Evolutionary conservation across 2,113 vertebrate genomes (phyloP).

Genomic region (Myrmecophaga tridactyla): DNA sequence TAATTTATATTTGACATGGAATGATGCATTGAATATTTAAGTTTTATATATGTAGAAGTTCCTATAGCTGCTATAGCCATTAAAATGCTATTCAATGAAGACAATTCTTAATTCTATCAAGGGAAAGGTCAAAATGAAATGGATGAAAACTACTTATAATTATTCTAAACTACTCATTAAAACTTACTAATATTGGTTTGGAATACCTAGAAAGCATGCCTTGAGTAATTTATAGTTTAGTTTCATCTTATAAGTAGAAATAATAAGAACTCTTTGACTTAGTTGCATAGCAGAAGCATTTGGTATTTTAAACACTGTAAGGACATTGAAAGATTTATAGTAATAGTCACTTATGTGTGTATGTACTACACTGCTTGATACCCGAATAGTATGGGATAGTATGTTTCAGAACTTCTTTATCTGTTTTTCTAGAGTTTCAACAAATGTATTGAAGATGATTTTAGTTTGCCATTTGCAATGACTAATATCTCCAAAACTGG

Average conservation of each 20-base stretch:
- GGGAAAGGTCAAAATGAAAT: neutral
- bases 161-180: neutral
- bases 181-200: neutral
- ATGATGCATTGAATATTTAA: neutral
- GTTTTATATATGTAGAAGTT: neutral
- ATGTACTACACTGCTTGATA: neutral
- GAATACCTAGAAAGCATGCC: slow-evolving; percentile 30
- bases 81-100: slow-evolving; percentile 28
- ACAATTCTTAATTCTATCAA: neutral
- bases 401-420: slow-evolving; percentile 48
- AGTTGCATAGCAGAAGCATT: neutral
- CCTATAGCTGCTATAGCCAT: neutral
- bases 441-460: slow-evolving; percentile 77
- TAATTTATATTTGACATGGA: neutral
- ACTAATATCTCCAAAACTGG: slow-evolving; percentile 55
- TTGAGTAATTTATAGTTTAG: slow-evolving; percentile 32
- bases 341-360: slow-evolving; percentile 20
- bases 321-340: neutral
- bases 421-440: slow-evolving; percentile 78
- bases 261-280: slow-evolving; percentile 3
- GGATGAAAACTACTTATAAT: slow-evolving; percentile 11
- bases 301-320: slow-evolving; percentile 24
- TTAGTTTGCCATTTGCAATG: slow-evolving; percentile 74
- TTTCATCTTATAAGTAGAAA: neutral
- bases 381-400: neutral